A percentile compares a stretch with the other conserved stretches of the same genome.
Conservation (phyloP, 2,113 vertebrate species). For the Sialia sialis region DNA sequence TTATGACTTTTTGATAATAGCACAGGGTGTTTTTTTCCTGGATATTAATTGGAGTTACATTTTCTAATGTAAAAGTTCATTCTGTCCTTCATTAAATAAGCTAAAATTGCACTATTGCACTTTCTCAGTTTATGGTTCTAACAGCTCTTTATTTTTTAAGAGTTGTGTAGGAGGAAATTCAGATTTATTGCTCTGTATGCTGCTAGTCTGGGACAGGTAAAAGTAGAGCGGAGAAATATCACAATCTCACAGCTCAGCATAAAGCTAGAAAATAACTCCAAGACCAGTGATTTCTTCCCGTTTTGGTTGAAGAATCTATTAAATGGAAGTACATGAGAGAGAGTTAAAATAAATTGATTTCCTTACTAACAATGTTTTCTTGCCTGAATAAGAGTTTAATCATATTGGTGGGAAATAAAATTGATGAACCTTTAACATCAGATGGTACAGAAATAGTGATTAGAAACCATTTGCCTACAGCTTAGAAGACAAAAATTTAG, state of each 20-base stretch:
- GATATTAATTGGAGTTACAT: not conserved
- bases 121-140: not conserved
- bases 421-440: slow-evolving; percentile 41
- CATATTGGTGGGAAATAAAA: slow-evolving; percentile 33
- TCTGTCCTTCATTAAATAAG: not conserved
- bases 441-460: slow-evolving; percentile 29
- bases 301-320: slow-evolving; percentile 11
- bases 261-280: not conserved
- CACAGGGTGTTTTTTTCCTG: not conserved
- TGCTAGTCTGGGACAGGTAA: not conserved
- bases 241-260: not conserved
- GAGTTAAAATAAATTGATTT: slow-evolving; percentile 51
- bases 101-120: not conserved
- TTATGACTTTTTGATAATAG: slow-evolving; percentile 23
- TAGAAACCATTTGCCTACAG: slow-evolving; percentile 39
- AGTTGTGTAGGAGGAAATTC: not conserved
- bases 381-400: slow-evolving; percentile 44
- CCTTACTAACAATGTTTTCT: slow-evolving; percentile 43
- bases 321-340: slow-evolving; percentile 17
- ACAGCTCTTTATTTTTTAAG: not conserved
- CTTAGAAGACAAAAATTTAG: slow-evolving; percentile 58
- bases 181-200: not conserved
- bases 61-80: not conserved
- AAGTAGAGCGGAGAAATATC: not conserved
- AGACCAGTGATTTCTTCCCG: not conserved